phyloP scores from a whole-genome alignment of 2,113 vertebrate species.

The Hemibates koningsi region DNA sequence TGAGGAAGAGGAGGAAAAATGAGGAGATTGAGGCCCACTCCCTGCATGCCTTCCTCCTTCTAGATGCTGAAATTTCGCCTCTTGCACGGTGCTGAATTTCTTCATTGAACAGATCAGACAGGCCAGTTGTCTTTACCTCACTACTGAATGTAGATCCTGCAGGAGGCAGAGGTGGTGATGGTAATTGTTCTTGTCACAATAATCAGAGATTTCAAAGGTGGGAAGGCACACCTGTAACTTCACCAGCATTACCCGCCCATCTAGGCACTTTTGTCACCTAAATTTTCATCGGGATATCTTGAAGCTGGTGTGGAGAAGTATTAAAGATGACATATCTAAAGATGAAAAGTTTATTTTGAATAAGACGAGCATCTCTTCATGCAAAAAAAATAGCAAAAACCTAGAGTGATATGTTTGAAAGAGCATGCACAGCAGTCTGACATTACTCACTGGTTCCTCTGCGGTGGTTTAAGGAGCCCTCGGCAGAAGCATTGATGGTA shows the following conservation, averaged over 20 bases:
- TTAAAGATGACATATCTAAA: not conserved
- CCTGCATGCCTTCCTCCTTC: slow-evolving; percentile 54
- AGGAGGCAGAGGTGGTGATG: not conserved
- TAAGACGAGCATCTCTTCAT: not conserved
- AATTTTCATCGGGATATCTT: not conserved
- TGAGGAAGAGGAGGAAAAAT: slow-evolving; percentile 57
- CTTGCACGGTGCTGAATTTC: not conserved
- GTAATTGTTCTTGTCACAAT: not conserved
- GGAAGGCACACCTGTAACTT: not conserved
- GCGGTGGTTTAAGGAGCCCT: not conserved
- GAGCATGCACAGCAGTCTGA: not conserved
- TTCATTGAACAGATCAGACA: not conserved
- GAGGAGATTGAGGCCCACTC: slow-evolving; percentile 60
- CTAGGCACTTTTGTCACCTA: not conserved
- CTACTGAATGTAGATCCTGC: not conserved
- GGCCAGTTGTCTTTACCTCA: not conserved
- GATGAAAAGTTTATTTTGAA: not conserved
- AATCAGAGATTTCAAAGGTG: not conserved
- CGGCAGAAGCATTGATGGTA: not conserved
- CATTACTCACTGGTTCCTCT: not conserved
- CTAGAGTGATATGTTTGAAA: not conserved
- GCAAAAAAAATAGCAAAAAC: not conserved
- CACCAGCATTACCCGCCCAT: not conserved
- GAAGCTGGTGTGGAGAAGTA: not conserved
- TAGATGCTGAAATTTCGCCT: slow-evolving; percentile 18